phyloP scores from a whole-genome alignment of 2,113 vertebrate species.

The Caloenas nicobarica region DNA sequence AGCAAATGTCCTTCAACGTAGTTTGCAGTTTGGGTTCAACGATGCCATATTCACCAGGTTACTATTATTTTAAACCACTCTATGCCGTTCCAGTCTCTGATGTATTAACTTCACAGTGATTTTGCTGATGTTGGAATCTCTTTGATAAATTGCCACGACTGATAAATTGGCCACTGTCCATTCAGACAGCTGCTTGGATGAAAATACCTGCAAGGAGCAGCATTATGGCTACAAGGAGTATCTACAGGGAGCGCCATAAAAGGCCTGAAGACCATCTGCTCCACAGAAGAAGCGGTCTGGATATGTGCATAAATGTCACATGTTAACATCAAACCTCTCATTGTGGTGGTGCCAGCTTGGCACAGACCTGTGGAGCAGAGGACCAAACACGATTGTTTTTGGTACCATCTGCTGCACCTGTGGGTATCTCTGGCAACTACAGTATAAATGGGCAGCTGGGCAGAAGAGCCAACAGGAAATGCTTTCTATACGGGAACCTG shows the following conservation, averaged over 20 bases:
- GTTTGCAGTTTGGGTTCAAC: not conserved
- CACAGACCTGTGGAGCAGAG: not conserved
- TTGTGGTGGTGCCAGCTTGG: not conserved
- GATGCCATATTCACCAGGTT: not conserved
- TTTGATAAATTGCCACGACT: not conserved
- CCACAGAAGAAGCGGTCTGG: not conserved
- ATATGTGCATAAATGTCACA: not conserved
- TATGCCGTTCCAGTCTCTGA: not conserved
- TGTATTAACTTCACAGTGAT: not conserved
- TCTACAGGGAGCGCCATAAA: not conserved
- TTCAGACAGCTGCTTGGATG: constrained; percentile 20
- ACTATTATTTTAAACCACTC: not conserved
- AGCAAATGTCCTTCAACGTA: not conserved
- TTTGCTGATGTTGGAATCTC: not conserved
- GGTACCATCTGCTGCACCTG: not conserved
- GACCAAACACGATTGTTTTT: not conserved
- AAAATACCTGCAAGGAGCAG: not conserved
- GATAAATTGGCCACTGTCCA: constrained; percentile 3
- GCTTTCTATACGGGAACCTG: not conserved
- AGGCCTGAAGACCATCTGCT: constrained; percentile 35
- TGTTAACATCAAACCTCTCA: not conserved
- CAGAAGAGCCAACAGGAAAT: not conserved
- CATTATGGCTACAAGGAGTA: not conserved
- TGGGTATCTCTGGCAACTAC: not conserved
- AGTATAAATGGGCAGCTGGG: not conserved